These are phyloP conservation scores for Julus scanicus DNA, from an alignment of 2,888 invertebrate species.

Conservation along the genomic window DNA sequence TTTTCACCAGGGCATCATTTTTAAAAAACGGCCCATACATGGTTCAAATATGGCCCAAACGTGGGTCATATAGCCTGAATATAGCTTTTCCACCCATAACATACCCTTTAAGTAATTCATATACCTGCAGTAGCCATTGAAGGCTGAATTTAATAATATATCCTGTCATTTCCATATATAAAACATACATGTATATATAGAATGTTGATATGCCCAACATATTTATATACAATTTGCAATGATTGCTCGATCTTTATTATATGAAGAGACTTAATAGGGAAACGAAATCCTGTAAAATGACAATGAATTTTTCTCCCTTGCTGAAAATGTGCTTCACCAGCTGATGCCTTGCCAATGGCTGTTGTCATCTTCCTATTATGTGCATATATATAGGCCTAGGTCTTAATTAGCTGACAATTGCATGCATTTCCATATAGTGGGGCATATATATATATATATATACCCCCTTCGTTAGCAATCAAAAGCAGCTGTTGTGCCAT, in stretches of 20 bases:
- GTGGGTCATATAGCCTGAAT: too few relatives aligned
- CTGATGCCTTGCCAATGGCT: conserved; percentile 40
- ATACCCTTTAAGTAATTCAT: too few relatives aligned
- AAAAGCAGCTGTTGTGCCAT: conserved; percentile 48
- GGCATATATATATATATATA: too few relatives aligned
- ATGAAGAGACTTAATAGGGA: conserved; percentile 9
- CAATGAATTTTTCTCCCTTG: conserved; percentile 1
- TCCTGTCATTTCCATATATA: too few relatives aligned
- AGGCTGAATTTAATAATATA: too few relatives aligned
- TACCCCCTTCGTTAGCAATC: conserved; percentile 49
- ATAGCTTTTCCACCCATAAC: too few relatives aligned
- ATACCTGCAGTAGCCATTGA: too few relatives aligned
- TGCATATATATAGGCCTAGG: conserved; percentile 11
- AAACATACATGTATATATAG: too few relatives aligned
- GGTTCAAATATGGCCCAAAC: too few relatives aligned
- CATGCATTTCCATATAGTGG: conserved; percentile 50
- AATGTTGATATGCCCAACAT: neutral
- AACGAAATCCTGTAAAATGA: neutral
- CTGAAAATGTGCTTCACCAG: neutral
- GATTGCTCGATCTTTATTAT: neutral
- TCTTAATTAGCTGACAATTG: conserved; percentile 54
- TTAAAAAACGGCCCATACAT: too few relatives aligned
- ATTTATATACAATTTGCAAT: neutral
- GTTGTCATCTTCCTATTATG: conserved; percentile 48
- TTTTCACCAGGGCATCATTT: too few relatives aligned